These are phyloP conservation scores for Chymomyza amoena DNA, from an alignment of 2,888 invertebrate genomes.

Conservation along the genomic window DNA sequence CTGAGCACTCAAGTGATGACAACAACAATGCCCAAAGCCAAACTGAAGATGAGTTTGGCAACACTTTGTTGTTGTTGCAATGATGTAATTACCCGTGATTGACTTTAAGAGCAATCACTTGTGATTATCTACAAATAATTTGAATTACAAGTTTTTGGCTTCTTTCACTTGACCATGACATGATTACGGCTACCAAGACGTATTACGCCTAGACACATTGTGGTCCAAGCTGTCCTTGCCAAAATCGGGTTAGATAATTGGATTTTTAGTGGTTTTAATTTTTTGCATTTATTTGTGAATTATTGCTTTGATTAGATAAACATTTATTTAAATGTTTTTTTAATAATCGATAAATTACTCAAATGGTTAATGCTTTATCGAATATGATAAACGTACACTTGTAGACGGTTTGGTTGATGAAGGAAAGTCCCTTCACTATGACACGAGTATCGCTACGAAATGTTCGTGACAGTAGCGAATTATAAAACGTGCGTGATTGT, in stretches of 20 bases:
- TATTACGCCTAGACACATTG: neutral
- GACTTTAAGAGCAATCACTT: neutral
- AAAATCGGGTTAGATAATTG: conserved; percentile 14
- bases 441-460: too few relatives aligned
- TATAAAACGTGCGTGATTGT: too few relatives aligned
- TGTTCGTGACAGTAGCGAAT: too few relatives aligned
- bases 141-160: neutral
- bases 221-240: neutral
- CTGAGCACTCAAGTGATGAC: neutral
- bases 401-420: too few relatives aligned
- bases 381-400: too few relatives aligned
- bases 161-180: conserved; percentile 14
- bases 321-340: too few relatives aligned
- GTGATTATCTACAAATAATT: neutral
- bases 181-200: conserved; percentile 10
- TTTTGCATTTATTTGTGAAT: too few relatives aligned
- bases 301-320: too few relatives aligned
- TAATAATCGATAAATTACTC: too few relatives aligned
- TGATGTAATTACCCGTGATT: neutral
- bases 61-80: neutral
- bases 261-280: too few relatives aligned
- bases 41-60: neutral
- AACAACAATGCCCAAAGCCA: neutral
- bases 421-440: too few relatives aligned
- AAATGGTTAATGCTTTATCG: too few relatives aligned